phyloP scores from a whole-genome alignment of 2,888 invertebrate species.

The Drosophila neotestacea region DNA sequence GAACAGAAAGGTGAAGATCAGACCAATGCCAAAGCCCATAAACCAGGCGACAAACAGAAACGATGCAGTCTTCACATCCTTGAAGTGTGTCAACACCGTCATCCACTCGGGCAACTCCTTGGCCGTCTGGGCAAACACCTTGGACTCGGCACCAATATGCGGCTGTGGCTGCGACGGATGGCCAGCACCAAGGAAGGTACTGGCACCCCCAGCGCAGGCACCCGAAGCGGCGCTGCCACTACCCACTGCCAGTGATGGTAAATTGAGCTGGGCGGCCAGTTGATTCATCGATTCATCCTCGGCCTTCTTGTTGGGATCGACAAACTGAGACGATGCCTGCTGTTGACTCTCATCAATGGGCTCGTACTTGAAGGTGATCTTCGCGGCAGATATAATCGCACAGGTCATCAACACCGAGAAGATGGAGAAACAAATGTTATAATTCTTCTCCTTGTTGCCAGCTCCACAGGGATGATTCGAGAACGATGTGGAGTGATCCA shows the following conservation, averaged over 20 bases:
- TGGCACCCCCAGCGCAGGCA: slow-evolving; percentile 70
- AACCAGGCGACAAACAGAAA: slow-evolving; percentile 99
- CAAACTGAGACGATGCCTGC: slow-evolving; percentile 74
- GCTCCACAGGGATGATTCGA: slow-evolving; percentile 96
- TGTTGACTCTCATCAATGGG: slow-evolving; percentile 85
- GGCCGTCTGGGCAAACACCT: slow-evolving; percentile 96
- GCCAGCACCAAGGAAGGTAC: slow-evolving; percentile 51
- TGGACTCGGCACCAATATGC: slow-evolving; percentile 88
- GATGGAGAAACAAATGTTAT: slow-evolving; percentile 98
- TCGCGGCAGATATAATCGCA: slow-evolving; percentile 95
- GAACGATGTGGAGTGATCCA: slow-evolving; percentile 98
- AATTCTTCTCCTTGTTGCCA: slow-evolving; percentile 97
- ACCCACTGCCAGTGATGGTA: slow-evolving; percentile 90
- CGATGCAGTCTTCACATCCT: slow-evolving; percentile 94
- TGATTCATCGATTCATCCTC: slow-evolving; percentile 94
- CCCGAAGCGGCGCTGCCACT: slow-evolving; percentile 81
- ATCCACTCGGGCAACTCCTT: slow-evolving; percentile 97
- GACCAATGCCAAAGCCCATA: slow-evolving; percentile 99
- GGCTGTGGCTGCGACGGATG: slow-evolving; percentile 84
- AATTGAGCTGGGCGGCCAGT: slow-evolving; percentile 92
- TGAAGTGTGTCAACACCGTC: slow-evolving; percentile 95
- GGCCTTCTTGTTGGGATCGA: slow-evolving; percentile 86
- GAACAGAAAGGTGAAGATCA: slow-evolving; percentile 99
- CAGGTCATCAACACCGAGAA: slow-evolving; percentile 98
- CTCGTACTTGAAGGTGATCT: slow-evolving; percentile 89